These are phyloP conservation scores for Casuarius casuarius DNA, from an alignment of 2,113 vertebrate species.

Conservation along the genomic window DNA sequence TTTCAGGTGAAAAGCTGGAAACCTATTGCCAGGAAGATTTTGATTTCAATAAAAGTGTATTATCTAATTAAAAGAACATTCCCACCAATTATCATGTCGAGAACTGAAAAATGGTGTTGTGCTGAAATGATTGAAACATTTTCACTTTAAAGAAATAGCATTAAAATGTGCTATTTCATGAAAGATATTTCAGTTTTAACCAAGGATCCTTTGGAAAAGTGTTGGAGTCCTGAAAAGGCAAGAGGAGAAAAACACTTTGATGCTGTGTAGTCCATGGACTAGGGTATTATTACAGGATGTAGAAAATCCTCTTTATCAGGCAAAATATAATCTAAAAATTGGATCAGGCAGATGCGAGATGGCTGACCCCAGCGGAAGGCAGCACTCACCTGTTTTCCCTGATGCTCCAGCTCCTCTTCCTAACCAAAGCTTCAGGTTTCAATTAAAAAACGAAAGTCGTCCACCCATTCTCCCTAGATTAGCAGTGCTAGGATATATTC, in stretches of 20 bases:
- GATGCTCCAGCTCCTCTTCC: background rate
- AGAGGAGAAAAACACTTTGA: background rate
- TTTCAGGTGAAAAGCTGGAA: background rate
- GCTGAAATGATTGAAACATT: background rate
- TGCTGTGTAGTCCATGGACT: background rate
- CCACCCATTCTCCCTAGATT: background rate
- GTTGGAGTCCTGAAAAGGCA: background rate
- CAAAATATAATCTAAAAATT: background rate
- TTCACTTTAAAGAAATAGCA: background rate
- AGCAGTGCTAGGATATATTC: background rate
- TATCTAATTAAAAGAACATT: background rate
- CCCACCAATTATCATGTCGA: background rate
- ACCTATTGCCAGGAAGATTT: background rate
- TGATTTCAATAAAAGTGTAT: background rate
- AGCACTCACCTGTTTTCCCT: background rate
- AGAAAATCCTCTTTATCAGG: background rate
- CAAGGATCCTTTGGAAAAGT: background rate
- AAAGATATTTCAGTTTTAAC: background rate
- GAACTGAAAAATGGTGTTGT: background rate
- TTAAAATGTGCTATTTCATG: background rate
- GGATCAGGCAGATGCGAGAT: background rate
- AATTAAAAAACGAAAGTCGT: background rate
- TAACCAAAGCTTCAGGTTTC: constrained; percentile 8
- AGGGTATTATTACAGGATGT: background rate
- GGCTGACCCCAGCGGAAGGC: background rate